Base-by-base conservation (phyloP, 2,888 invertebrate species). In the Caenorhabditis becei region DNA sequence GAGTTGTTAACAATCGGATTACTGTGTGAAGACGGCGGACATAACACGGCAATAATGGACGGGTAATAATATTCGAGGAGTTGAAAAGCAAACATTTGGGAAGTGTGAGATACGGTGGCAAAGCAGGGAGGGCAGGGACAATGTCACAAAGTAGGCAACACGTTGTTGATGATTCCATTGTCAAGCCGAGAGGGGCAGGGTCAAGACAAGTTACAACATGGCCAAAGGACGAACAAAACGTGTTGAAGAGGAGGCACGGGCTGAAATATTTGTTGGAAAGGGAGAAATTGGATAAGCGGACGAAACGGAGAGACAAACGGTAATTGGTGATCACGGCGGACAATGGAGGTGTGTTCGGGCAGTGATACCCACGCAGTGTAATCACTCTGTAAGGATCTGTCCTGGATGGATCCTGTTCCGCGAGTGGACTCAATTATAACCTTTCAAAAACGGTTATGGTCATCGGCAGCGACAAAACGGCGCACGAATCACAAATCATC, bases 1-100 rank as follows among this genome's bases (percentile, higher is more conserved):
- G 11, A 59, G 51, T 53, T 54, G 78, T 79, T 72, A 72, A 79
- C 79, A 79, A 72, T 79, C 62, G 72, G 79, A 79, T 79, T 72
- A 78, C 61, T 71, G 65, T 53, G 23, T 23, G 47, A 65, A 65
- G 32, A 37, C 32, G 18, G 18, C 35, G 16, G 58, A 53, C 26
- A 32, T 20, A 44, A 18, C 24, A 49, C 11, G 47, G 44, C 35
- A 51, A 67, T 67, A 75, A 62, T 61, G 54, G 61, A 67, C 10
- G 35, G 35, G 37, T 41, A 53, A 14, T 61, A 69, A 56, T 54
- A 56, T 56, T 58, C 65, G 66, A 41, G 32, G 35, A 72, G 53
- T 62, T 59, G 74, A 61, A 75, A 75, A 75, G 75, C 61, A 75
- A 75, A 75, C 66, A 74, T n/a, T 49, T 28, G 47, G 2, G 2